Conservation (phyloP, 2,888 invertebrate species). For the Drosophila paramelanica region DNA sequence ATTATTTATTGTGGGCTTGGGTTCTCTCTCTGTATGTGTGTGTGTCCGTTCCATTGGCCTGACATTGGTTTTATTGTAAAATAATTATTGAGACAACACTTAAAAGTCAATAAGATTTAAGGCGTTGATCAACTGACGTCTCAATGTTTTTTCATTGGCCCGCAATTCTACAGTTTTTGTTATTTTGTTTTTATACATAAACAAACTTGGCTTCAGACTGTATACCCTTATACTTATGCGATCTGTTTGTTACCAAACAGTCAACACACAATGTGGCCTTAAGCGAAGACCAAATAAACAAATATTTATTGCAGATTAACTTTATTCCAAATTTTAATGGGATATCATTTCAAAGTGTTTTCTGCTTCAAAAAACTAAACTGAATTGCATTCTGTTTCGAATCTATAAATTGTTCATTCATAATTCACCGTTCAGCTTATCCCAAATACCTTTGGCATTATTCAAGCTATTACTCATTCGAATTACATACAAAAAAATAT, state of each 20-base stretch:
- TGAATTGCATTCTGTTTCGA: too few relatives aligned
- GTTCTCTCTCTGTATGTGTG: conserved; percentile 5
- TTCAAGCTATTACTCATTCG: conserved; percentile 42
- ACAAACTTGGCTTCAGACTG: conserved; percentile 1
- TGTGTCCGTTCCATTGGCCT: conserved; percentile 44
- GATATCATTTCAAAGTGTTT: too few relatives aligned
- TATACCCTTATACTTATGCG: conserved; percentile 2
- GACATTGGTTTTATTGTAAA: conserved; percentile 70
- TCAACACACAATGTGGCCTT: not conserved
- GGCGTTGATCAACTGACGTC: conserved; percentile 59
- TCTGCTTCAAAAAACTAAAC: too few relatives aligned
- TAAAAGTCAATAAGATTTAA: conserved; percentile 59
- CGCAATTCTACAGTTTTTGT: conserved; percentile 20
- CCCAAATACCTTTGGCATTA: conserved; percentile 22
- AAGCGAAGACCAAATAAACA: not conserved
- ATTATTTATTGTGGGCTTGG: conserved; percentile 4
- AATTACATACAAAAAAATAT: conserved; percentile 1
- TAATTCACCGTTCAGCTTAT: conserved; percentile 8
- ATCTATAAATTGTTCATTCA: conserved; percentile 15
- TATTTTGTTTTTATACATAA: not conserved
- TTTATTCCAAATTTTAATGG: not conserved
- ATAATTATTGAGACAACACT: conserved; percentile 72
- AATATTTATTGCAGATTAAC: not conserved
- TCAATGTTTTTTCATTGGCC: conserved; percentile 67
- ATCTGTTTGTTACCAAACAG: conserved; percentile 7